These are phyloP conservation scores for Cerastis leucographa DNA, from an alignment of 2,888 invertebrate genomes.

Conservation along the genomic window DNA sequence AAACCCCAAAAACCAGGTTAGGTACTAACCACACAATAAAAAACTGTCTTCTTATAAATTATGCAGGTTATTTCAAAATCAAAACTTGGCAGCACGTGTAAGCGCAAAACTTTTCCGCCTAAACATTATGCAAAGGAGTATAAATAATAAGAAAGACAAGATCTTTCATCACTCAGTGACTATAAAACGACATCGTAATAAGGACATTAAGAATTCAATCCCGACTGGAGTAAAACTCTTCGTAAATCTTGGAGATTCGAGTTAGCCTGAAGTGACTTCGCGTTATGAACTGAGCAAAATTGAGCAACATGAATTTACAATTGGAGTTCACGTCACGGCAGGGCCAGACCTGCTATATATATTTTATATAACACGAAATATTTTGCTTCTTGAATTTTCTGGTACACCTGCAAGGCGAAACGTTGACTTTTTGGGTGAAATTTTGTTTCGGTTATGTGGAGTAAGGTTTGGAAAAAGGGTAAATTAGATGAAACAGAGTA, in stretches of 20 bases:
- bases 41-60: neutral
- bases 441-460: neutral
- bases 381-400: conserved; percentile 1
- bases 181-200: conserved; percentile 60
- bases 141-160: conserved; percentile 40
- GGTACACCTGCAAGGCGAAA: neutral
- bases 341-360: neutral
- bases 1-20: too few relatives aligned
- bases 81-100: conserved; percentile 5
- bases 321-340: conserved; percentile 44
- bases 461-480: neutral
- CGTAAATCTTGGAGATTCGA: conserved; percentile 61
- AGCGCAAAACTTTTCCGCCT: conserved; percentile 8
- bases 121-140: conserved; percentile 31
- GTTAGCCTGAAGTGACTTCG: conserved; percentile 48
- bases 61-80: neutral
- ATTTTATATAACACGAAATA: conserved; percentile 23
- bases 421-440: neutral
- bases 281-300: conserved; percentile 62
- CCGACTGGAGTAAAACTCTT: conserved; percentile 40
- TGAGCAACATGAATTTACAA: conserved; percentile 70
- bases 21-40: too few relatives aligned
- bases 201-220: conserved; percentile 57
- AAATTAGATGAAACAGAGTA: neutral
- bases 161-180: conserved; percentile 37